Conservation (phyloP, 2,113 vertebrate species). For the Perognathus longimembris region DNA sequence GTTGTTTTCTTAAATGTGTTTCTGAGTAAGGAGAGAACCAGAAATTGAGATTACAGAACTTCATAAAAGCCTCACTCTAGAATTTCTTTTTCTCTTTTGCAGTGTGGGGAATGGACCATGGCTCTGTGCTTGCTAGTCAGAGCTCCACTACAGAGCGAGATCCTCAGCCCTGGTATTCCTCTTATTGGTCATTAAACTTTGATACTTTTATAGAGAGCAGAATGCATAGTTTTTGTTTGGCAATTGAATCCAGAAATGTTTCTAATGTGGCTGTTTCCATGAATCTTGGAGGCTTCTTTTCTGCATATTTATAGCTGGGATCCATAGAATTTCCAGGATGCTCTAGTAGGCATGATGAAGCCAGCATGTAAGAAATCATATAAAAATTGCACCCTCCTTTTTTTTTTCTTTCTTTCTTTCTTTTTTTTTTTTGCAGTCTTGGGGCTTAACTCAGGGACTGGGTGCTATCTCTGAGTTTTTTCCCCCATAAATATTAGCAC, state of each 20-base stretch:
- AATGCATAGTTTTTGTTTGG: not conserved
- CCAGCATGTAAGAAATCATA: not conserved
- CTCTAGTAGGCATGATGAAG: not conserved
- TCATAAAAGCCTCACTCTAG: not conserved
- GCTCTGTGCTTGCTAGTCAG: too few species aligned
- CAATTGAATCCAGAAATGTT: conserved; percentile 22
- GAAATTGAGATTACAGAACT: conserved; percentile 37
- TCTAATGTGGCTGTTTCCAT: not conserved
- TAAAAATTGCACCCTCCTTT: not conserved
- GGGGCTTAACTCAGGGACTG: too few species aligned
- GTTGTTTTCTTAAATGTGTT: not conserved
- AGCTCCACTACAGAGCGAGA: too few species aligned
- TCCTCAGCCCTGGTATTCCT: not conserved
- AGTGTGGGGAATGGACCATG: too few species aligned
- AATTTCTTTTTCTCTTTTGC: too few species aligned
- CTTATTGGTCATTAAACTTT: conserved; percentile 27
- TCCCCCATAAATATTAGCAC: too few species aligned
- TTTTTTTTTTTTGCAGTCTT: too few species aligned
- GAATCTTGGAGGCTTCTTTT: not conserved
- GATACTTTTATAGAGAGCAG: not conserved
- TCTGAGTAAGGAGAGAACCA: not conserved
- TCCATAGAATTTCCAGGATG: not conserved
- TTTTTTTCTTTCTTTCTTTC: not conserved
- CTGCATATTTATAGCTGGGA: not conserved
- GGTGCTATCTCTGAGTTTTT: too few species aligned